Conservation (phyloP, 2,888 invertebrate genomes). For the Tribolium freemani region DNA sequence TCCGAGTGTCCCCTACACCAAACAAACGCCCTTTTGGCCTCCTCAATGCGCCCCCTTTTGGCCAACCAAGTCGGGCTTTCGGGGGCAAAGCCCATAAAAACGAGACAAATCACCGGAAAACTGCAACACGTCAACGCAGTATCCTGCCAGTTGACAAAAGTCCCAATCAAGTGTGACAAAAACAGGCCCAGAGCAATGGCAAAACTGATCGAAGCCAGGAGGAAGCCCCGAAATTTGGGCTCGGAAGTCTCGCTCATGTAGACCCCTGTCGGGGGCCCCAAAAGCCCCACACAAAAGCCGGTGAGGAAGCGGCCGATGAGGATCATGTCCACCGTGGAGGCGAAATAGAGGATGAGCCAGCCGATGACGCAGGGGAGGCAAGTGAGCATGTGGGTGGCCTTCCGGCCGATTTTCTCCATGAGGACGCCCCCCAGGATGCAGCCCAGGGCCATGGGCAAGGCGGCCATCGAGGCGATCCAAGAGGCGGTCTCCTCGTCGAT, state of each 20-base stretch:
- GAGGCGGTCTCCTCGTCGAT: constrained; percentile 70
- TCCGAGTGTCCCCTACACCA: constrained; percentile 74
- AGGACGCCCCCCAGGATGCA: constrained; percentile 74
- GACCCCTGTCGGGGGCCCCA: constrained; percentile 66
- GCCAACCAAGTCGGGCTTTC: constrained; percentile 81
- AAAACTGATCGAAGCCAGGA: constrained; percentile 72
- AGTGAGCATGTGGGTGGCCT: constrained; percentile 71
- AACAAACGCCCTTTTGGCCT: constrained; percentile 73
- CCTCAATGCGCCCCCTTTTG: constrained; percentile 71
- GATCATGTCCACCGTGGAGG: constrained; percentile 65
- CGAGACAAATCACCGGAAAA: constrained; percentile 70
- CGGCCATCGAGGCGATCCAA: constrained; percentile 78
- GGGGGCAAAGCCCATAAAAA: constrained; percentile 72
- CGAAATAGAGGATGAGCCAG: constrained; percentile 73
- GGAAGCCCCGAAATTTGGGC: constrained; percentile 73
- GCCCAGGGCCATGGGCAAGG: constrained; percentile 76
- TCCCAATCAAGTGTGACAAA: constrained; percentile 76
- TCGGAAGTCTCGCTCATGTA: constrained; percentile 66
- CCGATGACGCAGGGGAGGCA: constrained; percentile 73
- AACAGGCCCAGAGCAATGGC: constrained; percentile 77
- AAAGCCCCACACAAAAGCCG: constrained; percentile 67
- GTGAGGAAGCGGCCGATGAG: constrained; percentile 70
- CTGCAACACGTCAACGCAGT: constrained; percentile 72
- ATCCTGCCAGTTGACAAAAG: constrained; percentile 74
- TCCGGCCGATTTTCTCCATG: constrained; percentile 75